Percentiles rank a stretch among this genome's conserved stretches.
These are phyloP conservation scores for Mustela lutreola DNA, from an alignment of 2,113 vertebrate genomes.

Conservation along the genomic window DNA sequence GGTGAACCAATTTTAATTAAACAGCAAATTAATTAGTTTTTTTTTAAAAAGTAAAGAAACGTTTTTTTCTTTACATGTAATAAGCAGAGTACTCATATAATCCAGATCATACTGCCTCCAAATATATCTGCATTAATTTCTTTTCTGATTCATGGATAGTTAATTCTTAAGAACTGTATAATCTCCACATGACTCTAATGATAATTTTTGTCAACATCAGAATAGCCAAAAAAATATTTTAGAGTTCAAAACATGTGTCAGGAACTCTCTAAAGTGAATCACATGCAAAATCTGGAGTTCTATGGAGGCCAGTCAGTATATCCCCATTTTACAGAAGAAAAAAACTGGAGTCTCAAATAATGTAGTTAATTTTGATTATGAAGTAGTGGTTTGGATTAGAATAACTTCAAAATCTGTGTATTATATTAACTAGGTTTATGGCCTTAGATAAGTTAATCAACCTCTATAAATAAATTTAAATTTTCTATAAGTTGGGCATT, in stretches of 20 bases:
- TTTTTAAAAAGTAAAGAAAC: neutral
- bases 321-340: neutral
- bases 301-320: neutral
- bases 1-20: conserved; percentile 44
- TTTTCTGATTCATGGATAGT: neutral
- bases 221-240: neutral
- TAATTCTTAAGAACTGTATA: neutral
- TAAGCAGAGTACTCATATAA: neutral
- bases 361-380: neutral
- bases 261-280: neutral
- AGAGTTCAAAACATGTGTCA: neutral
- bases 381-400: neutral
- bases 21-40: neutral
- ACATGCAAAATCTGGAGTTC: neutral
- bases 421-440: neutral
- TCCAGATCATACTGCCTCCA: neutral
- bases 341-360: neutral
- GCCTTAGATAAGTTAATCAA: neutral
- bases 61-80: neutral
- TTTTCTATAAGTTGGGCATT: neutral
- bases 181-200: neutral
- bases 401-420: neutral
- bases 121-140: neutral
- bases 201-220: neutral
- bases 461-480: neutral